A percentile compares a stretch with the other conserved stretches of the same genome.
Evolutionary conservation across 2,888 invertebrate species (phyloP).

Genomic region (Eumerus sabulonum): DNA sequence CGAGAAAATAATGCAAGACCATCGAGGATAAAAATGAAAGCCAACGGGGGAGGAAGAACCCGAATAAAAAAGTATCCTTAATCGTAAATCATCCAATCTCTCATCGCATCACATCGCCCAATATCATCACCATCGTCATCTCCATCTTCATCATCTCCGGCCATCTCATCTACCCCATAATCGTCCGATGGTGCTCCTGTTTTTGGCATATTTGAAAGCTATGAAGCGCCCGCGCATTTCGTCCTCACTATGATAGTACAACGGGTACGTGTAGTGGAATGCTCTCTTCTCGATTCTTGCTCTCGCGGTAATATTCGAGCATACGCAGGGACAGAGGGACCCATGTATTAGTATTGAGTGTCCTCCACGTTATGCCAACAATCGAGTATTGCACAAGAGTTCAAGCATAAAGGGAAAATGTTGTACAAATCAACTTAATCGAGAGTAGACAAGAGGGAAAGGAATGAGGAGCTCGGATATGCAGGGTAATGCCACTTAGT

Average conservation of each 20-base stretch:
- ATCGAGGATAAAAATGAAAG: conserved; percentile 50
- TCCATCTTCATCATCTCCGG: conserved; percentile 9
- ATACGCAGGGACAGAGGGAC: neutral
- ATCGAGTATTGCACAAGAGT: neutral
- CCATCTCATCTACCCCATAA: neutral
- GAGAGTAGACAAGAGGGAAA: conserved; percentile 13
- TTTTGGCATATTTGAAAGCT: conserved; percentile 8
- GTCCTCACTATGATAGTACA: no score
- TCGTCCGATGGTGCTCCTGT: neutral
- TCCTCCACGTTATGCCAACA: neutral
- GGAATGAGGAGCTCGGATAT: no score
- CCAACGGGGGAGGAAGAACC: conserved; percentile 15
- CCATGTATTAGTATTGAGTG: conserved; percentile 6
- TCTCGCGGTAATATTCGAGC: neutral
- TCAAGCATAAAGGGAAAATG: conserved; percentile 1
- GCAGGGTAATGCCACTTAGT: conserved; percentile 4
- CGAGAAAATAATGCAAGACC: conserved; percentile 35
- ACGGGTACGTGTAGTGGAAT: conserved; percentile 12
- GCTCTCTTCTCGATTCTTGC: conserved; percentile 30
- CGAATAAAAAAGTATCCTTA: conserved; percentile 42
- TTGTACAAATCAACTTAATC: conserved; percentile 28
- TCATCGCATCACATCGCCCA: conserved; percentile 25
- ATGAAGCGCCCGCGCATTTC: conserved; percentile 48
- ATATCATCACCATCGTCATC: neutral
- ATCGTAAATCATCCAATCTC: conserved; percentile 64